Conservation (phyloP, 1,140 invertebrate species). For the Cotesia chilonis region DNA sequence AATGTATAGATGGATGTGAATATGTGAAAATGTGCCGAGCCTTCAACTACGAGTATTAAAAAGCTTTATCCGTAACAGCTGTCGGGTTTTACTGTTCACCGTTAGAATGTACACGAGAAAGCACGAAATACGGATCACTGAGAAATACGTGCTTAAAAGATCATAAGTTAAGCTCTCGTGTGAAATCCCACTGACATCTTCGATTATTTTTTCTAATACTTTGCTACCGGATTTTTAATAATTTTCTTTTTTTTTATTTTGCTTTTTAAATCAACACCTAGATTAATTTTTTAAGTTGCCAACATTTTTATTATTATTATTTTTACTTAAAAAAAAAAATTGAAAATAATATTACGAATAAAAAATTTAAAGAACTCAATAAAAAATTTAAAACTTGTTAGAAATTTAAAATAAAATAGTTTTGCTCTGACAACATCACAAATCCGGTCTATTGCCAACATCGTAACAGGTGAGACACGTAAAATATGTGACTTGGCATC, state of each 20-base stretch:
- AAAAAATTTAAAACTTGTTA: constrained; percentile 1
- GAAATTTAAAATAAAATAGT: too few relatives aligned
- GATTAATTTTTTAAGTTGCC: too few relatives aligned
- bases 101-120: constrained; percentile 6
- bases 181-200: constrained; percentile 12
- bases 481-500: constrained; percentile 33
- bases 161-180: constrained; percentile 19
- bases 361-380: neutral
- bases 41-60: constrained; percentile 8
- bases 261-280: neutral
- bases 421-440: too few relatives aligned
- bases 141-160: constrained; percentile 5
- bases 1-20: neutral
- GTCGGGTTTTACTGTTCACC: constrained; percentile 4
- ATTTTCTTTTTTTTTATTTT: neutral
- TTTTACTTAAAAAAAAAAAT: neutral
- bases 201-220: neutral
- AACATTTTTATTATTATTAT: neutral
- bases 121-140: constrained; percentile 17
- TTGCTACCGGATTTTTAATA: neutral
- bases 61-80: constrained; percentile 12
- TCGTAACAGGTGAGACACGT: constrained; percentile 32
- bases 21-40: too few relatives aligned
- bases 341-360: neutral
- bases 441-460: constrained; percentile 13